phyloP scores from a whole-genome alignment of 2,113 vertebrate genomes.

The Carassius carassius region DNA sequence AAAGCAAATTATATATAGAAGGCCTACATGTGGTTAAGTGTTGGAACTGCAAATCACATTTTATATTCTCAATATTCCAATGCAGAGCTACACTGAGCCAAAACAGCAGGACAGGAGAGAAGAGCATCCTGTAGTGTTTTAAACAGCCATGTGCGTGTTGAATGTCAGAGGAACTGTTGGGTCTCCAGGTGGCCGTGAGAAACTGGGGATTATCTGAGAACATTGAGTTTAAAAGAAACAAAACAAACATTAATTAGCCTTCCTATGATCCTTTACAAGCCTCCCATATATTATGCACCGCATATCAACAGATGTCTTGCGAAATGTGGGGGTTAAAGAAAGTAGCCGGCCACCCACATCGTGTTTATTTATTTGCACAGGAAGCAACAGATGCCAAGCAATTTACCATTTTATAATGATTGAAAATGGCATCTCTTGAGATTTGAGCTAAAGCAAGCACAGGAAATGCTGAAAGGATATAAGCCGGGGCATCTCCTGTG shows the following conservation, averaged over 20 bases:
- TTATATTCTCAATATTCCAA: slow-evolving; percentile 7
- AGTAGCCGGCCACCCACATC: neutral
- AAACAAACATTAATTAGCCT: slow-evolving; percentile 23
- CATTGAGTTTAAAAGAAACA: slow-evolving; percentile 15
- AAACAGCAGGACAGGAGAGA: slow-evolving; percentile 10
- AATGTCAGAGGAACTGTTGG: slow-evolving; percentile 14
- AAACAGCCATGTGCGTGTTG: neutral
- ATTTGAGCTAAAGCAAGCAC: slow-evolving; percentile 27
- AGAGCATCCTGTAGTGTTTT: slow-evolving; percentile 25
- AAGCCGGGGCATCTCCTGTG: neutral
- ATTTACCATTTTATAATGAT: slow-evolving; percentile 75
- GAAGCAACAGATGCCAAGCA: slow-evolving; percentile 60
- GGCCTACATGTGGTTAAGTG: neutral
- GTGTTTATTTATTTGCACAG: slow-evolving; percentile 28
- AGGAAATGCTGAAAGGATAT: slow-evolving; percentile 18
- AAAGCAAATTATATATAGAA: too few species aligned
- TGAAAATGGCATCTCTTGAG: slow-evolving; percentile 72
- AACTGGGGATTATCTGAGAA: slow-evolving; percentile 11
- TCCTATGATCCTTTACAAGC: neutral
- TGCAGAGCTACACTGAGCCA: neutral
- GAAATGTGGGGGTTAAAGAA: neutral
- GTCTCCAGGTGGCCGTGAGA: slow-evolving; percentile 18
- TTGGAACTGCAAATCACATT: neutral
- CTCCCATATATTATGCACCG: neutral
- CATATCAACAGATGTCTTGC: slow-evolving; percentile 16